These are phyloP conservation scores for Esox niger DNA, from an alignment of 2,113 vertebrate genomes.

Conservation along the genomic window DNA sequence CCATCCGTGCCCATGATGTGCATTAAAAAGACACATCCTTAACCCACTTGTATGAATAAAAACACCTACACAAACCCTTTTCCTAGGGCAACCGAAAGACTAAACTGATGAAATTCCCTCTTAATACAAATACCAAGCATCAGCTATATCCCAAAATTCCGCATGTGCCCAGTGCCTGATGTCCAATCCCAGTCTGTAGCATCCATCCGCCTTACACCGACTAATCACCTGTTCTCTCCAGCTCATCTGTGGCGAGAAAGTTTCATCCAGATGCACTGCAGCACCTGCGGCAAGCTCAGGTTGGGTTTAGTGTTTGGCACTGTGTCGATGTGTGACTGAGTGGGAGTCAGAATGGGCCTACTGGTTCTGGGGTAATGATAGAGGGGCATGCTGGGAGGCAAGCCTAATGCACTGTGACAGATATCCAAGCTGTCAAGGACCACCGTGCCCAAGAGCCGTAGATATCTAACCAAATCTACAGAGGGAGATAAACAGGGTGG, in stretches of 20 bases:
- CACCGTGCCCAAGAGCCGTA: slow-evolving; percentile 67
- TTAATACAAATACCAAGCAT: no score
- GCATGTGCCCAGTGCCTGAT: no score
- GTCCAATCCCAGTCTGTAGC: slow-evolving; percentile 5
- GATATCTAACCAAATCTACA: slow-evolving; percentile 57
- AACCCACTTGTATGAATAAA: neutral
- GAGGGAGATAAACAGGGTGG: slow-evolving; percentile 32
- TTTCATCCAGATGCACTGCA: slow-evolving; percentile 29
- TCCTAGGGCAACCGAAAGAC: no score
- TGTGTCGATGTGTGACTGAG: slow-evolving; percentile 10
- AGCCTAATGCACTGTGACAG: slow-evolving; percentile 74
- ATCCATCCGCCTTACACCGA: neutral
- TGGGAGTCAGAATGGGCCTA: slow-evolving; percentile 57
- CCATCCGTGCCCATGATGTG: neutral
- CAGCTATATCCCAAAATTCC: neutral
- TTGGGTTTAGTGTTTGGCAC: no score
- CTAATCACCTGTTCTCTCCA: slow-evolving; percentile 31
- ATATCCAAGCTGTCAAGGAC: slow-evolving; percentile 67
- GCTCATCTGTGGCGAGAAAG: slow-evolving; percentile 30
- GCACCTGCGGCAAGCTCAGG: slow-evolving; percentile 27
- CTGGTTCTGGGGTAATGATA: slow-evolving; percentile 25
- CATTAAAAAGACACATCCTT: neutral
- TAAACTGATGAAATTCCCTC: neutral
- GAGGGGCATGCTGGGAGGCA: slow-evolving; percentile 58
- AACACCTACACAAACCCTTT: no score